Percentiles rank a stretch among this genome's conserved stretches.
Evolutionary conservation across 2,888 invertebrate genomes (phyloP).

Genomic region (Drosophila nigricruria): DNA sequence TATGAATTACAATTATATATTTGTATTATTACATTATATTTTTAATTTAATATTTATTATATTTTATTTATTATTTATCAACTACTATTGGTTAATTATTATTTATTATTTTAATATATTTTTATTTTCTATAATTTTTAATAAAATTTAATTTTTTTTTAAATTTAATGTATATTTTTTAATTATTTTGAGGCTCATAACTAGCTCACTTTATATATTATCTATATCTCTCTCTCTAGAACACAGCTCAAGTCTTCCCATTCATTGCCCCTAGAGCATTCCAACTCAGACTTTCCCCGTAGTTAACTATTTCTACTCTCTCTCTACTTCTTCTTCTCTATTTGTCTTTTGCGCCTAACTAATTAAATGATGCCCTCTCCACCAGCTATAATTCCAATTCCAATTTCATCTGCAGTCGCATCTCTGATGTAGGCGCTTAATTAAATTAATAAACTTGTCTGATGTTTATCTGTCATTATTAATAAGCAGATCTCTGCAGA

Average conservation of each 20-base stretch:
- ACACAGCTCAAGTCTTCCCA: not conserved
- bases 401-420: slow-evolving; percentile 12
- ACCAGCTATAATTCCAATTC: slow-evolving; percentile 1
- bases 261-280: not conserved
- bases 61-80: too few species aligned
- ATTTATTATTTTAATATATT: too few species aligned
- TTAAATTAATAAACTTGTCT: slow-evolving; percentile 69
- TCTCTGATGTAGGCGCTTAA: slow-evolving; percentile 65
- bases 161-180: not conserved
- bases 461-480: slow-evolving; percentile 42
- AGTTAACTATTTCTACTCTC: not conserved
- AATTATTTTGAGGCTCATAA: not conserved
- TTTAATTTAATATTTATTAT: too few species aligned
- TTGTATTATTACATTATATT: too few species aligned
- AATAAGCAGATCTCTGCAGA: slow-evolving; percentile 26
- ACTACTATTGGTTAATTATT: too few species aligned
- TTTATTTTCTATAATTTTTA: not conserved
- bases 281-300: not conserved
- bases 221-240: not conserved
- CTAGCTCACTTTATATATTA: not conserved
- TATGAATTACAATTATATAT: too few species aligned
- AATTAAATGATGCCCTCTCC: slow-evolving; percentile 58
- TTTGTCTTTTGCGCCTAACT: slow-evolving; percentile 41
- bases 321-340: not conserved
- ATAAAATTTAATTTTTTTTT: not conserved